Percentiles rank a stretch among this genome's conserved stretches.
Conservation (phyloP, 2,113 vertebrate species). For the Bothrops jararaca region DNA sequence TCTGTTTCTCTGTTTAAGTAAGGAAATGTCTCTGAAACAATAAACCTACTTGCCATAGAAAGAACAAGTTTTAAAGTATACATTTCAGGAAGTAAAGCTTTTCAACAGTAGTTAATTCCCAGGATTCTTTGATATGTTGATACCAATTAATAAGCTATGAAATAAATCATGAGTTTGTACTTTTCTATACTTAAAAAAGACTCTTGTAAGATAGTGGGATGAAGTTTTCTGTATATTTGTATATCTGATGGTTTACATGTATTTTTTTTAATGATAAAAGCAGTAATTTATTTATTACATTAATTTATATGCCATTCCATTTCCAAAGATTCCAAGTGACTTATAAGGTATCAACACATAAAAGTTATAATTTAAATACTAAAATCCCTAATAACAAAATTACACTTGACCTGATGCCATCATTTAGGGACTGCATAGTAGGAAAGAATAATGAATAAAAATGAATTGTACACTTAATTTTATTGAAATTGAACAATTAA, state of each 20-base stretch:
- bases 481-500: slow-evolving; percentile 87
- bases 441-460: slow-evolving; percentile 35
- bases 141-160: neutral
- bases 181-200: neutral
- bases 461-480: slow-evolving; percentile 81
- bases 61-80: neutral
- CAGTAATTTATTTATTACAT: slow-evolving; percentile 16
- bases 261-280: neutral
- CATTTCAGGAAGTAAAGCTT: neutral
- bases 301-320: neutral
- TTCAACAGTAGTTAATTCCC: neutral
- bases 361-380: neutral
- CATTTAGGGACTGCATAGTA: neutral
- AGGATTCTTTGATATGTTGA: neutral
- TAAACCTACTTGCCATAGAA: neutral
- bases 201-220: neutral
- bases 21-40: too few relatives aligned
- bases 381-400: neutral
- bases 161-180: neutral
- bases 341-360: neutral
- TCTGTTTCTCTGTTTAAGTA: too few relatives aligned
- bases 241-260: neutral
- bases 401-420: neutral
- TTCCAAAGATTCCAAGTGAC: neutral
- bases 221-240: neutral